These are phyloP conservation scores for Branchellion lobata DNA, from an alignment of 2,888 invertebrate species.

Conservation along the genomic window DNA sequence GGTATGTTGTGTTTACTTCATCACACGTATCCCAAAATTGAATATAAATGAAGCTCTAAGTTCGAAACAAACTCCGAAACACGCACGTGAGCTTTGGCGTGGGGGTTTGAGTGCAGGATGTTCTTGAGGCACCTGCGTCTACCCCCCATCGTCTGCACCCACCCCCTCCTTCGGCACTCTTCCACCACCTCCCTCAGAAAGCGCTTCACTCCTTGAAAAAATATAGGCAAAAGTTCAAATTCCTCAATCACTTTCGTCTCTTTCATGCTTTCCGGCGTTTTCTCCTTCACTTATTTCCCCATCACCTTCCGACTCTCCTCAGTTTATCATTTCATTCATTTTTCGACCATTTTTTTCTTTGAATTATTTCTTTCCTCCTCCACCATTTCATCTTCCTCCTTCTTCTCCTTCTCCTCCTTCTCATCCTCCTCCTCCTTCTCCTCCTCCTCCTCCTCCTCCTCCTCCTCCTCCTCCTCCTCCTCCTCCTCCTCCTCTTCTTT, in stretches of 20 bases:
- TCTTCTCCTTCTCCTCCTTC: constrained; percentile 69
- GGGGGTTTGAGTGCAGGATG: constrained; percentile 70
- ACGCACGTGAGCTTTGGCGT: constrained; percentile 61
- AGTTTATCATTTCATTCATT: constrained; percentile 65
- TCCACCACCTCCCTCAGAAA: constrained; percentile 69
- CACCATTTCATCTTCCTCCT: constrained; percentile 66
- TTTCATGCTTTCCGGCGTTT: no score
- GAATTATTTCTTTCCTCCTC: no score
- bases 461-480: no score
- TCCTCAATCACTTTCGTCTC: no score
- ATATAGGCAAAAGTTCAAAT: not conserved
- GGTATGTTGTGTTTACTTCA: not conserved
- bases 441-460: no score
- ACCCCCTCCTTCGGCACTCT: constrained; percentile 73
- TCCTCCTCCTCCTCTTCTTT: no score
- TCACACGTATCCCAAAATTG: not conserved
- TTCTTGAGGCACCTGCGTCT: constrained; percentile 75
- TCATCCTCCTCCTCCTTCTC: no score
- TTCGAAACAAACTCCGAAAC: no score
- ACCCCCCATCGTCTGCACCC: constrained; percentile 79
- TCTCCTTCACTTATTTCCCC: no score
- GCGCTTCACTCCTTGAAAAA: constrained; percentile 65
- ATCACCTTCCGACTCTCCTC: no score
- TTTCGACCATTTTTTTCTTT: constrained; percentile 70
- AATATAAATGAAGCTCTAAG: no score